These are phyloP conservation scores for Nesoenas mayeri DNA, from an alignment of 2,113 vertebrate species.

Conservation along the genomic window DNA sequence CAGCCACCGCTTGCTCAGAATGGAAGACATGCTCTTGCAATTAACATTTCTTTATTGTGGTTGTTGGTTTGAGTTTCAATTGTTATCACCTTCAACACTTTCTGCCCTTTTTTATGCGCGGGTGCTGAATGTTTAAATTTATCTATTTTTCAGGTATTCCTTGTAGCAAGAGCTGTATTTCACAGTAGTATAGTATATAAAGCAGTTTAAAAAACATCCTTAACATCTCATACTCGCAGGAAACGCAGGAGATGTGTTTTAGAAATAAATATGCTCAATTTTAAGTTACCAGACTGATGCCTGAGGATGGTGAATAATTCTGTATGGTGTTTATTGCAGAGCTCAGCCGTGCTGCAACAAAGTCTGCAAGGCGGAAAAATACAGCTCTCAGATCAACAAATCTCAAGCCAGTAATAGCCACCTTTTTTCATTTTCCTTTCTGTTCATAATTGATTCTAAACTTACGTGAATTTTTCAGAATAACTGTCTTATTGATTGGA, in stretches of 20 bases:
- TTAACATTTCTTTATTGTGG: not conserved
- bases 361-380: not conserved
- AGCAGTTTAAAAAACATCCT: not conserved
- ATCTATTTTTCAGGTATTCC: not conserved
- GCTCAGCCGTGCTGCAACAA: not conserved
- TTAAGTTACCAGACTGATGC: not conserved
- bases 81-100: not conserved
- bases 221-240: not conserved
- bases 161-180: not conserved
- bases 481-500: conserved; percentile 75
- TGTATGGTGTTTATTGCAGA: conserved; percentile 1
- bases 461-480: conserved; percentile 69
- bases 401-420: conserved; percentile 18
- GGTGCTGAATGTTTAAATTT: not conserved
- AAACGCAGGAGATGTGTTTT: not conserved
- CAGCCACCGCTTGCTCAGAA: not conserved
- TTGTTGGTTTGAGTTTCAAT: not conserved
- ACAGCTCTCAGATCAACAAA: conserved; percentile 9
- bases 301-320: not conserved
- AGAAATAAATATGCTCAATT: not conserved
- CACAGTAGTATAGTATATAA: not conserved
- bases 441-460: conserved; percentile 76
- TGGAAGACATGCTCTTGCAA: not conserved
- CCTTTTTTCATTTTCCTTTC: conserved; percentile 66
- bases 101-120: not conserved